Evolutionary conservation across 2,888 invertebrate genomes (phyloP).

Genomic region (Macrophya alboannulata): DNA sequence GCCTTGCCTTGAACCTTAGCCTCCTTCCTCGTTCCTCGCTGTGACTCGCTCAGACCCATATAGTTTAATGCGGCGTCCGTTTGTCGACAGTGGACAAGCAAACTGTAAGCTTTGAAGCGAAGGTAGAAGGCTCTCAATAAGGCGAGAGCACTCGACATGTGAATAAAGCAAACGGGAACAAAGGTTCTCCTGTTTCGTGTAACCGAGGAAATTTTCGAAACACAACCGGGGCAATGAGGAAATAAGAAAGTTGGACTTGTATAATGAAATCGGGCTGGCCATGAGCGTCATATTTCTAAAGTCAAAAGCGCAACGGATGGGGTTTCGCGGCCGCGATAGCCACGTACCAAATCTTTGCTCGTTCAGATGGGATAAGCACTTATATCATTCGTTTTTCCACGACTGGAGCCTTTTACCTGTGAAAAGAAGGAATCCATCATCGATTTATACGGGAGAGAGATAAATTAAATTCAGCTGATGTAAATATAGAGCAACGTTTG

Average conservation of each 20-base stretch:
- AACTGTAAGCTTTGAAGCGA: not conserved
- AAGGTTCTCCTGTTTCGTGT: not conserved
- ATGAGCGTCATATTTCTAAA: not conserved
- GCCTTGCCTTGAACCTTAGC: conserved; percentile 36
- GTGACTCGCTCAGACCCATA: not conserved
- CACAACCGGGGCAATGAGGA: not conserved
- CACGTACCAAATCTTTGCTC: not conserved
- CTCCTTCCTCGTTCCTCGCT: conserved; percentile 16
- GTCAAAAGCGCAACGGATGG: conserved; percentile 2
- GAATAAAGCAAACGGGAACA: conserved; percentile 17
- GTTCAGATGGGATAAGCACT: not conserved
- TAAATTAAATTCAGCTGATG: conserved; percentile 16
- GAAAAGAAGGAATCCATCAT: not conserved
- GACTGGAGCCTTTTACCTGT: not conserved
- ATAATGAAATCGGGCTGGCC: not conserved
- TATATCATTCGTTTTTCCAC: conserved; percentile 9
- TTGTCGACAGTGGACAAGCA: conserved; percentile 16
- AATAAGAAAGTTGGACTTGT: conserved; percentile 14
- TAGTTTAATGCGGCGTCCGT: not conserved
- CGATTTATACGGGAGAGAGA: conserved; percentile 3
- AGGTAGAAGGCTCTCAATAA: not conserved
- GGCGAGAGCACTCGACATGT: conserved; percentile 2
- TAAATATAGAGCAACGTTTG: conserved; percentile 12
- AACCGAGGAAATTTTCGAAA: not conserved
- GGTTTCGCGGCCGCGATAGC: not conserved